phyloP scores from a whole-genome alignment of 2,113 vertebrate genomes.

The Xiphophorus hellerii region DNA sequence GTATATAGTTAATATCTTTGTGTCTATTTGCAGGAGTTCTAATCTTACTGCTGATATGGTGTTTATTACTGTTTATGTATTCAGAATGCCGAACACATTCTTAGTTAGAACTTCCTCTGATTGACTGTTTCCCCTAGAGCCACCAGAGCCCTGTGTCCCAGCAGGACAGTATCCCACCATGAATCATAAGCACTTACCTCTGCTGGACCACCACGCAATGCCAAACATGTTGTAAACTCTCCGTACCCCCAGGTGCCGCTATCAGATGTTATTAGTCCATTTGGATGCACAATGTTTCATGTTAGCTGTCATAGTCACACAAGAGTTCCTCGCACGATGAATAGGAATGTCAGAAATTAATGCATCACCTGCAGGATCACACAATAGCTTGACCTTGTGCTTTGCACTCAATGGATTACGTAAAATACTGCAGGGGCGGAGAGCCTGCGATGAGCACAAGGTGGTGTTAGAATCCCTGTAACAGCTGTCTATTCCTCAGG shows the following conservation, averaged over 20 bases:
- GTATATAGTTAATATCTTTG: background rate
- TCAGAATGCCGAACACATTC: background rate
- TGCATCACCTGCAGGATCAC: constrained; percentile 58
- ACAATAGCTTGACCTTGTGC: constrained; percentile 53
- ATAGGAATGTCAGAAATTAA: constrained; percentile 64
- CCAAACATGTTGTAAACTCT: constrained; percentile 54
- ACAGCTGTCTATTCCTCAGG: background rate
- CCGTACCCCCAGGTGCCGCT: constrained; percentile 60
- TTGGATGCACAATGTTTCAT: constrained; percentile 51
- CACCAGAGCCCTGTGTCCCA: constrained; percentile 41
- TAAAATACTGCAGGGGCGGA: constrained; percentile 23
- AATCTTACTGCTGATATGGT: background rate
- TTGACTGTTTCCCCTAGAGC: background rate
- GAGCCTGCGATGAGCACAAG: constrained; percentile 12
- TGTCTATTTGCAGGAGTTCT: background rate
- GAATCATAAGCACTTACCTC: constrained; percentile 51
- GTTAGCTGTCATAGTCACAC: constrained; percentile 54
- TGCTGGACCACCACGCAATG: constrained; percentile 54
- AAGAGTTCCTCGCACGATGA: constrained; percentile 60
- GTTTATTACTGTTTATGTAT: background rate
- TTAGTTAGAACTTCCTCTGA: background rate
- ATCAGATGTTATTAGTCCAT: constrained; percentile 68
- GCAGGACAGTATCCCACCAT: constrained; percentile 41
- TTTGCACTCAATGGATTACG: constrained; percentile 44
- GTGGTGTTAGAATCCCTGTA: constrained; percentile 4